Conservation (phyloP, 2,888 invertebrate species). For the Gisinianus flammeolus region DNA sequence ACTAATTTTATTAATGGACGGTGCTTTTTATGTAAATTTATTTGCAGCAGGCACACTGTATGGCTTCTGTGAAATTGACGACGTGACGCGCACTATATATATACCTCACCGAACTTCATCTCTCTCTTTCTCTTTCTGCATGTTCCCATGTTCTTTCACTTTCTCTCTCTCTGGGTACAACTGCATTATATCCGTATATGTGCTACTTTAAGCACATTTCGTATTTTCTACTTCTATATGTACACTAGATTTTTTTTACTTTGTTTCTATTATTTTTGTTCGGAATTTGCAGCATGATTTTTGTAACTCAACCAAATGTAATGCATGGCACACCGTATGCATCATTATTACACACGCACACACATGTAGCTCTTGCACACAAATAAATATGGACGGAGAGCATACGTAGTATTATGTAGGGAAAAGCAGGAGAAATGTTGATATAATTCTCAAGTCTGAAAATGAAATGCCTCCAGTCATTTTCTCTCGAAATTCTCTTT, state of each 20-base stretch:
- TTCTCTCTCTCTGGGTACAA: background rate
- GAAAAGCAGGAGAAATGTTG: background rate
- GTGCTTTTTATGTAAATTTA: conserved; percentile 8
- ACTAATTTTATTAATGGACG: background rate
- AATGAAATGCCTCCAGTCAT: too few species aligned
- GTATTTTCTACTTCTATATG: background rate
- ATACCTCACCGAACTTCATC: background rate
- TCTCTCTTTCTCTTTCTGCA: background rate
- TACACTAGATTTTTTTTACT: background rate
- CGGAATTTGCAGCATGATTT: background rate
- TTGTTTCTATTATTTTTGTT: background rate
- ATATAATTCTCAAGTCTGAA: background rate
- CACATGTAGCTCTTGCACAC: background rate
- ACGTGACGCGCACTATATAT: background rate
- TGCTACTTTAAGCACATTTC: background rate
- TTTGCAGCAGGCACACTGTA: conserved; percentile 26
- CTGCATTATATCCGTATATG: background rate
- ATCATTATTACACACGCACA: background rate
- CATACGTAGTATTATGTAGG: background rate
- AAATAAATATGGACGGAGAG: background rate
- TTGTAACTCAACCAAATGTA: background rate
- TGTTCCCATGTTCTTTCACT: background rate
- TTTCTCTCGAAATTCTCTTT: too few species aligned
- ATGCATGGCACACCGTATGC: background rate
- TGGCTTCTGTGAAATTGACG: conserved; percentile 34